Base-by-base conservation (phyloP, 53 echinoderm and acorn worm genomes). In the Mesocentrotus franciscanus region DNA sequence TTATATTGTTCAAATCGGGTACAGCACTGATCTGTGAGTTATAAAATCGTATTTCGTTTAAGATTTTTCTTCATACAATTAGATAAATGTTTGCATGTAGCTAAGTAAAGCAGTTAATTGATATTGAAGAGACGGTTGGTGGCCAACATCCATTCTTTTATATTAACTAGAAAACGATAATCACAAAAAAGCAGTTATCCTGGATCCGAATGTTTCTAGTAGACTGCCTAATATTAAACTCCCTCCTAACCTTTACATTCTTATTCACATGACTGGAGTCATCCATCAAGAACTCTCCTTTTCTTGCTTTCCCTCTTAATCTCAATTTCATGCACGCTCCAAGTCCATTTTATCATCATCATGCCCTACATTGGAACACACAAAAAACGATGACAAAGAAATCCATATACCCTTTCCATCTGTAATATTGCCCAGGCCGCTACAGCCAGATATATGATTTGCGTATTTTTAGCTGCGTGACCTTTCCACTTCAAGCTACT, bases 381-480 rank as follows among this genome's bases (percentile, higher is more conserved):
- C 78, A 20, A 34, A 74, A 84, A n/a, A 30, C 30, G 70, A 85
- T 92, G 85, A 85, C 56, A 93, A 85, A 92, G 78, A 92, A 76
- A 78, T 64, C 24, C 89, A 59, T 75, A 91, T 90, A 78, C 30
- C 61, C 91, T 34, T 66, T 66, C 91, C 91, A 36, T 91, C 33
- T 91, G 66, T 61, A 24, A 91, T 91, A 91, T 91, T 66, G 91
- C 56, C 91, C 17, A 91, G 64, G 91, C 36, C 91, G 91, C 20
- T 39, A 58, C 85, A 87, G 56, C 58, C 87, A 87, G 58, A 87
- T 87, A 87, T 87, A 87, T 58, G 87, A 87, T 87, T 87, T 61
- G 91, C 66, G 91, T 91, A 91, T 91, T 91, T 91, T 91, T 91
- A 91, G 91, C 36, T 91, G 9, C 91, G 10, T 91, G 91, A 91